Evolutionary conservation across 2,888 invertebrate species (phyloP), one percentile per base, ranked within the genome.

Genomic region (Aradus depressus): DNA sequence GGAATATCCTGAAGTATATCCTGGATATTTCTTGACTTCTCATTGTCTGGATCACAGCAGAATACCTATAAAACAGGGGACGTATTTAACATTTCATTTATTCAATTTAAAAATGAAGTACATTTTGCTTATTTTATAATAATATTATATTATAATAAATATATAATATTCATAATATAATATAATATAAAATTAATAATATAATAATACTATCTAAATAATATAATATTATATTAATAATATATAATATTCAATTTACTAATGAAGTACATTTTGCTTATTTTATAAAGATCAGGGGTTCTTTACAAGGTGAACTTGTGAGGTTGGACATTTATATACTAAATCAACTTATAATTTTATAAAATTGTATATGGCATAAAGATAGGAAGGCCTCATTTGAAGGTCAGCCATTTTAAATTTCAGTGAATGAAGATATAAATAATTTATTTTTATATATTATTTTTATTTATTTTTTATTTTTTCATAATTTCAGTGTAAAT

Each of bases 1-100:
- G n/a, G n/a, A n/a, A n/a, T n/a, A n/a, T 56, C 56, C 32, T 50
- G 16, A 18, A 53, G 44, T 23, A 51, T 53, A 10, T 53, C 56
- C 6, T 43, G 53, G 14, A 56, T 37, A 12, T 45, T 35, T 32
- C 47, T 42, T 25, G 42, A 19, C 28, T 42, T 31, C n/a, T 32
- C 37, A 5, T 43, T 44, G 26, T 50, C 49, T 16, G 42, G 34
- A 21, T 51, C 56, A 37, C 58, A 58, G 50, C 58, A 58, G 41
- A 48, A 54, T 31, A 48, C 50, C 58, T 58, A 22, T 2, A 51
- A 45, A 28, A 35, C n/a, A n/a, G n/a, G n/a, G n/a, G n/a, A n/a
- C n/a, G n/a, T n/a, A n/a, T n/a, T n/a, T n/a, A n/a, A n/a, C n/a
- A n/a, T n/a, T n/a, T n/a, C n/a, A n/a, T n/a, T n/a, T n/a, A 37